Conservation (phyloP, 2,797 vertebrate genomes). For the Prunella strophiata region DNA sequence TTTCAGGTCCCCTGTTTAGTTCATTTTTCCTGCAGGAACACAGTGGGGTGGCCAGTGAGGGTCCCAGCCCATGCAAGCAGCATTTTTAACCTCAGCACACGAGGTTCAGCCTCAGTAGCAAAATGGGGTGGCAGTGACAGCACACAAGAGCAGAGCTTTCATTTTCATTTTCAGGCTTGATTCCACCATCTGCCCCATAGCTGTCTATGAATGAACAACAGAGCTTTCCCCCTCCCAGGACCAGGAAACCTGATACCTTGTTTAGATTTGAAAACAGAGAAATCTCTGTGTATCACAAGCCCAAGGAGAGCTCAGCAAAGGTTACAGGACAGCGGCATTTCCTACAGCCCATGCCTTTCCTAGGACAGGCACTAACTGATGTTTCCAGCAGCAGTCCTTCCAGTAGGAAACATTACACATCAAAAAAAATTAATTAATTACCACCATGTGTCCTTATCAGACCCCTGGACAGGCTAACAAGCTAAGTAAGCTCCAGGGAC, state of each 20-base stretch:
- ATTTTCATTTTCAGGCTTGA: neutral
- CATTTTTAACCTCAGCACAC: neutral
- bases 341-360: neutral
- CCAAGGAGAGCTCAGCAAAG: neutral
- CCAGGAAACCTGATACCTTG: neutral
- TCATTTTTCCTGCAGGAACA: neutral
- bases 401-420: neutral
- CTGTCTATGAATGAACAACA: neutral
- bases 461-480: neutral
- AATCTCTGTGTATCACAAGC: neutral
- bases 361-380: neutral
- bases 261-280: neutral
- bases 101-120: neutral
- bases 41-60: neutral
- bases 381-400: neutral
- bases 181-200: neutral
- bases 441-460: neutral
- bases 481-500: neutral
- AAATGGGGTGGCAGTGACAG: neutral
- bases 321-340: neutral
- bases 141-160: neutral
- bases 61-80: neutral
- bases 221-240: neutral
- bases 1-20: neutral
- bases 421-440: neutral